Conservation (phyloP, 2,888 invertebrate genomes). For the Choristoneura rosaceana region DNA sequence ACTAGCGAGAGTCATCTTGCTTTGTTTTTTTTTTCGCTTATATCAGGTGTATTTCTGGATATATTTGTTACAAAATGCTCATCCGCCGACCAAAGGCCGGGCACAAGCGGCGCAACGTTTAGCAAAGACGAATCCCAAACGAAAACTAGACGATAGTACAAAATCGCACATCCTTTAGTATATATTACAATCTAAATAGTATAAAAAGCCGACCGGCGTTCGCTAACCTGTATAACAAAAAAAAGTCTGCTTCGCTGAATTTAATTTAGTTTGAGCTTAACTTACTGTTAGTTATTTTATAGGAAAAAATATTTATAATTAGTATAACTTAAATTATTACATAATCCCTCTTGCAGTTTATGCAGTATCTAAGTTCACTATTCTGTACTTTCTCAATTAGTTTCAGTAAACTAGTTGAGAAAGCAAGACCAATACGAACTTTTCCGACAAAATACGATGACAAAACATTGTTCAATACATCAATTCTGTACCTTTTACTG, state of each 20-base stretch:
- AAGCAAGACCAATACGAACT: too few relatives aligned
- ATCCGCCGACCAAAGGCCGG: constrained; percentile 67
- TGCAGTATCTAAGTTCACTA: constrained; percentile 53
- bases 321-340: constrained; percentile 84
- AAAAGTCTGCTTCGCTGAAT: constrained; percentile 59
- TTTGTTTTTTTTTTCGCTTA: constrained; percentile 65
- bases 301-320: constrained; percentile 77
- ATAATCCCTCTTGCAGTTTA: constrained; percentile 68
- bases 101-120: constrained; percentile 62
- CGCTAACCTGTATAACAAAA: constrained; percentile 63
- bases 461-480: too few relatives aligned
- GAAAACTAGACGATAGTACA: constrained; percentile 70
- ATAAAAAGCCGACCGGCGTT: constrained; percentile 77
- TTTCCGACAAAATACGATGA: too few relatives aligned
- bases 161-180: constrained; percentile 66
- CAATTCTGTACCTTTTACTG: background rate
- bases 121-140: constrained; percentile 67
- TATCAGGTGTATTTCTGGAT: constrained; percentile 85
- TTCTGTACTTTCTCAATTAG: constrained; percentile 53
- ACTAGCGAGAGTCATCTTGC: too few relatives aligned
- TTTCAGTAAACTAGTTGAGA: too few relatives aligned
- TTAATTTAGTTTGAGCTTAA: constrained; percentile 82
- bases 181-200: constrained; percentile 78
- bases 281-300: constrained; percentile 79
- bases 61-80: constrained; percentile 84